These are phyloP conservation scores for Drosophila macrospina DNA, from an alignment of 2,888 invertebrate genomes.

Conservation along the genomic window DNA sequence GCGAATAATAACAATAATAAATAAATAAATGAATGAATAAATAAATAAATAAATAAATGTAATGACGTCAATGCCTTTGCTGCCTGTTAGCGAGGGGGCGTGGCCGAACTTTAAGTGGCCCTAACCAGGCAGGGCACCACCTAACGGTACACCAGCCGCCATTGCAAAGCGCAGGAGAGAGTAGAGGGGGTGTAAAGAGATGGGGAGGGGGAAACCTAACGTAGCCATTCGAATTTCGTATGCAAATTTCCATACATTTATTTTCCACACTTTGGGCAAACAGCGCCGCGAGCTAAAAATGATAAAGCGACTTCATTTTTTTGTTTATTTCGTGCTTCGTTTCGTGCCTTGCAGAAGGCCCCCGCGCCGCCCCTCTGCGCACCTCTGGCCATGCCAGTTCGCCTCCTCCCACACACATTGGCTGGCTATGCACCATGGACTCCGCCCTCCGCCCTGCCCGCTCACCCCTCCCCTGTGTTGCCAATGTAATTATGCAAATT, in stretches of 20 bases:
- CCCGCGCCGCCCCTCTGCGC: not conserved
- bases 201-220: slow-evolving; percentile 6
- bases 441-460: slow-evolving; percentile 16
- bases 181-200: not conserved
- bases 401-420: slow-evolving; percentile 35
- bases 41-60: slow-evolving; percentile 64
- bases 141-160: slow-evolving; percentile 37
- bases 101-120: slow-evolving; percentile 52
- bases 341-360: slow-evolving; percentile 49
- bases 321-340: slow-evolving; percentile 21
- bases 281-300: slow-evolving; percentile 78
- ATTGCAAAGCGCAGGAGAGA: slow-evolving; percentile 33
- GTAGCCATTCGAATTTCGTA: slow-evolving; percentile 76
- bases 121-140: slow-evolving; percentile 36
- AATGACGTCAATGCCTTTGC: slow-evolving; percentile 61
- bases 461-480: slow-evolving; percentile 16
- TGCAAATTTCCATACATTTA: slow-evolving; percentile 81
- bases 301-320: slow-evolving; percentile 79
- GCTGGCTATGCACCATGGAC: slow-evolving; percentile 59
- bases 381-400: slow-evolving; percentile 19
- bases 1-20: slow-evolving; percentile 61
- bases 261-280: slow-evolving; percentile 80
- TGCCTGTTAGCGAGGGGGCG: slow-evolving; percentile 45
- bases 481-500: slow-evolving; percentile 76
- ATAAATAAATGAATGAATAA: slow-evolving; percentile 63